These are phyloP conservation scores for Aeoliscus strigatus DNA, from an alignment of 2,797 vertebrate species.

Conservation along the genomic window DNA sequence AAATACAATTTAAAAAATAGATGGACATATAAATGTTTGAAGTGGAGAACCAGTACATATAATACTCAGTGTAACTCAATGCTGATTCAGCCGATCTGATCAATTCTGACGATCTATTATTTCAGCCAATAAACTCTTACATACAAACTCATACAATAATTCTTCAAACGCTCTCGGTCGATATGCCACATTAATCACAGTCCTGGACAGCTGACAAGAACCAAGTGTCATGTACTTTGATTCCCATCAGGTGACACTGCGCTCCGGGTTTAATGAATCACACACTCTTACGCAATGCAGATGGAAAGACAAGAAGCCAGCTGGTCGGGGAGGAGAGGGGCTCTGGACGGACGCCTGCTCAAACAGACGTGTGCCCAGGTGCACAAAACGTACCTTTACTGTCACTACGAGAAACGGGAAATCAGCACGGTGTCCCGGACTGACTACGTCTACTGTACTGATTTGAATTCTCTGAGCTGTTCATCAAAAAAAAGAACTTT, in stretches of 20 bases:
- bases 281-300: conserved; percentile 44
- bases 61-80: too few relatives aligned
- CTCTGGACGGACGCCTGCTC: conserved; percentile 17
- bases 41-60: too few relatives aligned
- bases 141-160: too few relatives aligned
- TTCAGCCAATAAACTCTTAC: too few relatives aligned
- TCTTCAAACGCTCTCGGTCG: too few relatives aligned
- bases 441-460: conserved; percentile 13
- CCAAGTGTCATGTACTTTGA: conserved; percentile 37
- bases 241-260: conserved; percentile 44
- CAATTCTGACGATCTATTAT: too few relatives aligned
- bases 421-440: conserved; percentile 2
- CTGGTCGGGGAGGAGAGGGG: conserved; percentile 8
- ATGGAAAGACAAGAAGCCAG: conserved; percentile 19
- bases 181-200: too few relatives aligned
- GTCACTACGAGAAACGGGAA: neutral
- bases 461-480: conserved; percentile 23
- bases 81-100: too few relatives aligned
- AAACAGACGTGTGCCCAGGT: conserved; percentile 1
- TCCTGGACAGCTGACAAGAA: conserved; percentile 31
- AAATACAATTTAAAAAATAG: too few relatives aligned
- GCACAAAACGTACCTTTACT: conserved; percentile 1
- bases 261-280: conserved; percentile 49
- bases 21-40: too few relatives aligned
- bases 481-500: conserved; percentile 39